These are phyloP conservation scores for Meiosimyza platycephala DNA, from an alignment of 2,888 invertebrate species.

Conservation along the genomic window DNA sequence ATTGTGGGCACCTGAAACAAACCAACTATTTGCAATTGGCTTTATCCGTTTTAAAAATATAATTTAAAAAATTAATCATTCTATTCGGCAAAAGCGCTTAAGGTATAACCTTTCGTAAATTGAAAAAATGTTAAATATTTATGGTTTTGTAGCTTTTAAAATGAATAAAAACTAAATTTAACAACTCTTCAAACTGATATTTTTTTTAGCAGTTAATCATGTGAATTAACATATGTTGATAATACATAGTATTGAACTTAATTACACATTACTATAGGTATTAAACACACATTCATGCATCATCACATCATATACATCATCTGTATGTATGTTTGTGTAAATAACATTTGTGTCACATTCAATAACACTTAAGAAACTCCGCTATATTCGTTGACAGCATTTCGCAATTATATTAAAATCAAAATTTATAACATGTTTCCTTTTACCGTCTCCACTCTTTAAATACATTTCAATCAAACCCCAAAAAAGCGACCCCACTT, in stretches of 20 bases:
- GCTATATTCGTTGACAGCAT: conserved; percentile 10
- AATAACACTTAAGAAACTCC: neutral
- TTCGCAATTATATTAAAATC: conserved; percentile 20
- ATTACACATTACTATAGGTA: neutral
- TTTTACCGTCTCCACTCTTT: neutral
- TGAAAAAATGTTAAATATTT: too few species aligned
- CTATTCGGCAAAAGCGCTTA: too few species aligned
- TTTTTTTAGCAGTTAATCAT: neutral
- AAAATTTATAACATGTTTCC: neutral
- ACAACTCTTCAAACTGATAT: too few species aligned
- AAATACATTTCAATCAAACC: neutral
- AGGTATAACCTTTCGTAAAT: too few species aligned
- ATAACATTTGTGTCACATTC: conserved; percentile 13
- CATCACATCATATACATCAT: conserved; percentile 36
- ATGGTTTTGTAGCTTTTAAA: too few species aligned
- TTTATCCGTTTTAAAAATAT: too few species aligned
- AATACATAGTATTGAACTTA: neutral
- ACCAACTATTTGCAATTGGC: too few species aligned
- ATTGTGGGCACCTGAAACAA: too few species aligned
- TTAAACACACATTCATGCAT: conserved; percentile 24
- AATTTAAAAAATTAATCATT: too few species aligned
- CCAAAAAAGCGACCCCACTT: neutral
- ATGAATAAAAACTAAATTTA: too few species aligned
- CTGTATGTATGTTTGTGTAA: conserved; percentile 31
- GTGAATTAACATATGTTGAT: conserved; percentile 14